A percentile compares a stretch with the other conserved stretches of the same genome.
Conservation (phyloP, 2,113 vertebrate species). For the Cryptoleucopteryx plumbea region DNA sequence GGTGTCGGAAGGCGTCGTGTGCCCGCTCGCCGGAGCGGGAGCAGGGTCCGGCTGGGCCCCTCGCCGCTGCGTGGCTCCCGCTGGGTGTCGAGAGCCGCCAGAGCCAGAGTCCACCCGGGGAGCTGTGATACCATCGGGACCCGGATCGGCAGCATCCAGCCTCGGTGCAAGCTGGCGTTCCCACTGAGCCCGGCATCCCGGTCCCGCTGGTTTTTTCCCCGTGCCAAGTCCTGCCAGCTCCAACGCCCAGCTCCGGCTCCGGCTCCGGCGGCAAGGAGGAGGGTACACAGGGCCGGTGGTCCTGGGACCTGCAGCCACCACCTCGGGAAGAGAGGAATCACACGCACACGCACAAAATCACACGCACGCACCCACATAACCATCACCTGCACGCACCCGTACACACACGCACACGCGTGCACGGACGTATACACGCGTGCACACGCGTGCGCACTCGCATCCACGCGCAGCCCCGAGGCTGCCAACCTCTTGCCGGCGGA, state of each 20-base stretch:
- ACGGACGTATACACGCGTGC: too few relatives aligned
- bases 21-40: neutral
- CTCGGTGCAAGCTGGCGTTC: neutral
- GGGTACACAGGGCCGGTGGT: fast-evolving
- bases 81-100: neutral
- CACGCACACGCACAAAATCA: too few relatives aligned
- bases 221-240: neutral
- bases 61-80: neutral
- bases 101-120: neutral
- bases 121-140: neutral
- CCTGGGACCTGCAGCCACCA: neutral
- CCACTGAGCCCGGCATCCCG: neutral
- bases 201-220: neutral
- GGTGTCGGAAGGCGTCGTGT: fast-evolving
- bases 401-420: too few relatives aligned
- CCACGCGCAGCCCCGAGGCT: neutral
- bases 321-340: neutral
- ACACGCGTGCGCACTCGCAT: fast-evolving
- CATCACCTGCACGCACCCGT: too few relatives aligned
- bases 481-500: neutral
- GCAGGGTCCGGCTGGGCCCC: neutral
- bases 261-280: fast-evolving
- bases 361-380: too few relatives aligned
- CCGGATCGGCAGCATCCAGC: neutral
- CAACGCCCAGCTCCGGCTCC: fast-evolving